Conservation (phyloP, 2,797 vertebrate species). For the Gobionotothen gibberifrons region DNA sequence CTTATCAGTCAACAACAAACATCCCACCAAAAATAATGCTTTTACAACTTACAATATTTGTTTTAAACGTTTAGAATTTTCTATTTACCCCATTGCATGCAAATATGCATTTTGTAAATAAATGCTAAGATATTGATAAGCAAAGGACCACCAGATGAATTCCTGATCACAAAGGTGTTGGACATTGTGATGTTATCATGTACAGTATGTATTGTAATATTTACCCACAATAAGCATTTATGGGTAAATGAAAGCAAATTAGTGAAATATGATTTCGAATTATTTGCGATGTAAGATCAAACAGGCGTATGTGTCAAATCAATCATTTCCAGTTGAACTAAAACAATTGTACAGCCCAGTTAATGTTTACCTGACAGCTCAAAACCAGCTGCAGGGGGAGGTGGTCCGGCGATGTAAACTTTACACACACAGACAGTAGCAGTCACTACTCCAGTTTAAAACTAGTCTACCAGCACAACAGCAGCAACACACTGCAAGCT, state of each 20-base stretch:
- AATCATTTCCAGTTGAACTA: slow-evolving; percentile 25
- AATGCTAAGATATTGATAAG: neutral
- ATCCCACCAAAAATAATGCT: slow-evolving; percentile 7
- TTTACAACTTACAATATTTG: neutral
- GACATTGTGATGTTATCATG: neutral
- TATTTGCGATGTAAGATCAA: neutral
- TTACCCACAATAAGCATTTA: neutral
- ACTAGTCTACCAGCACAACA: slow-evolving; percentile 20
- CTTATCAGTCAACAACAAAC: slow-evolving; percentile 32
- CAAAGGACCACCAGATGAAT: neutral
- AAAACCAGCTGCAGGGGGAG: slow-evolving; percentile 56
- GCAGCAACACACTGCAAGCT: slow-evolving; percentile 15
- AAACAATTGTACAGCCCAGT: slow-evolving; percentile 31
- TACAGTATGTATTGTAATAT: neutral
- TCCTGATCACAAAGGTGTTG: neutral
- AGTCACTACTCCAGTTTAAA: slow-evolving; percentile 9
- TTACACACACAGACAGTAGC: slow-evolving; percentile 39
- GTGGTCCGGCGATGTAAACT: slow-evolving; percentile 44
- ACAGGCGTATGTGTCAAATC: slow-evolving; percentile 19
- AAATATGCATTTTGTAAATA: neutral
- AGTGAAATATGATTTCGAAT: slow-evolving; percentile 2
- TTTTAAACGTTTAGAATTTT: neutral
- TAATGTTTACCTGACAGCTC: slow-evolving; percentile 55
- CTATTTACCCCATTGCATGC: neutral
- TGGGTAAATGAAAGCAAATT: neutral